Evolutionary conservation across 2,113 vertebrate genomes (phyloP).

Genomic region (Nansenia antarctica): DNA sequence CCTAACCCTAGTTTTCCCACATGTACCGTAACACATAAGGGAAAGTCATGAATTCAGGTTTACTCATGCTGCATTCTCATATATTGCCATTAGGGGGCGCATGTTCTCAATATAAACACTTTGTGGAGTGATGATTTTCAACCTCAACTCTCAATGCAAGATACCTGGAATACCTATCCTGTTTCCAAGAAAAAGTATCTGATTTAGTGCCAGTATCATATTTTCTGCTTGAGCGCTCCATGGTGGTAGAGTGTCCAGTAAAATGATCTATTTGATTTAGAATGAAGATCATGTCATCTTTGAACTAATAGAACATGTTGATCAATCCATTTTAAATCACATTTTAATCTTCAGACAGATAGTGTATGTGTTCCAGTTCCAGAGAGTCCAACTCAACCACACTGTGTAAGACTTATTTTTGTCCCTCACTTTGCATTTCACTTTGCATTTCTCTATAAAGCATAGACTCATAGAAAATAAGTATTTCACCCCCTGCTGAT

Average conservation of each 20-base stretch:
- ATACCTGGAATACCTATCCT: background rate
- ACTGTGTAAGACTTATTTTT: background rate
- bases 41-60: background rate
- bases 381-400: too few relatives aligned
- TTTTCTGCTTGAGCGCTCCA: background rate
- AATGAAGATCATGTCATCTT: background rate
- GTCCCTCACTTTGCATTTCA: too few relatives aligned
- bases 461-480: too few relatives aligned
- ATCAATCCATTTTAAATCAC: background rate
- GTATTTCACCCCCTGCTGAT: too few relatives aligned
- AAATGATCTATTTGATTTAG: background rate
- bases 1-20: too few relatives aligned
- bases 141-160: background rate
- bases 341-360: too few relatives aligned
- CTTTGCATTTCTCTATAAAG: too few relatives aligned
- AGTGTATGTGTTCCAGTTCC: too few relatives aligned
- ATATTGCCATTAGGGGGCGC: slow-evolving; percentile 43
- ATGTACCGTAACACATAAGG: background rate
- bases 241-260: background rate
- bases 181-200: background rate
- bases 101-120: background rate
- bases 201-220: background rate
- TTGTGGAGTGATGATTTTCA: background rate
- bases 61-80: slow-evolving; percentile 22
- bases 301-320: background rate